These are phyloP conservation scores for Autographa pulchrina DNA, from an alignment of 2,888 invertebrate species.

Conservation along the genomic window DNA sequence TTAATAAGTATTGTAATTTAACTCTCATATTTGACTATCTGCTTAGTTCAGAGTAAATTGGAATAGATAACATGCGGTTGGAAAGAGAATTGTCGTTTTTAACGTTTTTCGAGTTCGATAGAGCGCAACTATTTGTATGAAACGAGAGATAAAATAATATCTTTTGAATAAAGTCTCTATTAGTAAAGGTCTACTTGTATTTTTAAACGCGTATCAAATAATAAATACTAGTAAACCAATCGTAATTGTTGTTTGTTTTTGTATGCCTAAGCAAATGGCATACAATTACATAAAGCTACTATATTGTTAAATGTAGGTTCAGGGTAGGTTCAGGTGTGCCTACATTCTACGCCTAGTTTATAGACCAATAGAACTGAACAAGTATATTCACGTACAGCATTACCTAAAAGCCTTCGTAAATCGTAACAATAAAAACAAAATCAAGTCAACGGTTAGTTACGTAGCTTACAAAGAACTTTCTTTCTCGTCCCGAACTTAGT, in stretches of 20 bases:
- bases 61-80: slow-evolving; percentile 20
- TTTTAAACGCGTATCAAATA: too few species aligned
- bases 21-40: slow-evolving; percentile 37
- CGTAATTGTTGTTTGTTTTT: too few species aligned
- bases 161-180: neutral
- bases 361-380: neutral
- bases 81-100: slow-evolving; percentile 30
- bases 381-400: neutral
- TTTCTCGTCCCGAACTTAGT: neutral
- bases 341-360: neutral
- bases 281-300: neutral
- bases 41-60: slow-evolving; percentile 31
- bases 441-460: slow-evolving; percentile 1
- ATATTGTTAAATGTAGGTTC: neutral
- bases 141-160: neutral
- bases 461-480: neutral
- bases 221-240: too few species aligned
- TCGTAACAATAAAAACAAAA: slow-evolving; percentile 2
- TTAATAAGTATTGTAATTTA: slow-evolving; percentile 49
- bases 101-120: slow-evolving; percentile 22
- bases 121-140: slow-evolving; percentile 7
- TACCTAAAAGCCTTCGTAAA: neutral
- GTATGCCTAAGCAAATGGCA: too few species aligned
- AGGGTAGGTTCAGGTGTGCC: neutral
- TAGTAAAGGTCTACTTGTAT: too few species aligned